phyloP scores from a whole-genome alignment of 2,113 vertebrate genomes.

The Xiphorhynchus elegans region DNA sequence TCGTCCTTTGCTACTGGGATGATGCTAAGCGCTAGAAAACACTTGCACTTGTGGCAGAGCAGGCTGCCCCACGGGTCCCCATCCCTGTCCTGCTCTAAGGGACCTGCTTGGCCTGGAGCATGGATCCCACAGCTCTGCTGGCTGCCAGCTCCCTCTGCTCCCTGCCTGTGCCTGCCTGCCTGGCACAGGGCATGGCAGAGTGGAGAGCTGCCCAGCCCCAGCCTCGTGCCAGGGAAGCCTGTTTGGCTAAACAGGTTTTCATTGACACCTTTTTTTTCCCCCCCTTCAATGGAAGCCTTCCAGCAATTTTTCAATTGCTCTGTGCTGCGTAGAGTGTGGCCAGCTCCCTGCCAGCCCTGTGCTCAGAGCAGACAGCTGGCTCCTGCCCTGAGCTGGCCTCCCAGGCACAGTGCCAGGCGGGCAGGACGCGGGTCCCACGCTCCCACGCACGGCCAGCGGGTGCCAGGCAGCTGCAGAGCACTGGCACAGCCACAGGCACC shows the following conservation, averaged over 20 bases:
- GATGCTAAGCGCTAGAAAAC: not conserved
- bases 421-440: not conserved
- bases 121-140: not conserved
- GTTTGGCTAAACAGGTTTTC: slow-evolving; percentile 14
- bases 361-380: not conserved
- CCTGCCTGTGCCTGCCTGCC: not conserved
- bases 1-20: not conserved
- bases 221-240: slow-evolving; percentile 8
- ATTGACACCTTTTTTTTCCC: not conserved
- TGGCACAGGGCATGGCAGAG: not conserved
- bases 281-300: not conserved
- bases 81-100: accelerated
- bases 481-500: not conserved
- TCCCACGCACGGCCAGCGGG: accelerated
- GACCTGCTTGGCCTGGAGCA: not conserved
- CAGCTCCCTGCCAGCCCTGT: not conserved
- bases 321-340: accelerated
- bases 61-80: not conserved
- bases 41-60: not conserved
- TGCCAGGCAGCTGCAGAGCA: not conserved
- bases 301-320: not conserved
- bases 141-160: not conserved
- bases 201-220: not conserved
- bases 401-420: not conserved
- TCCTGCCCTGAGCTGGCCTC: not conserved